A percentile compares a stretch with the other conserved stretches of the same genome.
Conservation (phyloP, 1,140 invertebrate genomes). For the Drosophila funebris region DNA sequence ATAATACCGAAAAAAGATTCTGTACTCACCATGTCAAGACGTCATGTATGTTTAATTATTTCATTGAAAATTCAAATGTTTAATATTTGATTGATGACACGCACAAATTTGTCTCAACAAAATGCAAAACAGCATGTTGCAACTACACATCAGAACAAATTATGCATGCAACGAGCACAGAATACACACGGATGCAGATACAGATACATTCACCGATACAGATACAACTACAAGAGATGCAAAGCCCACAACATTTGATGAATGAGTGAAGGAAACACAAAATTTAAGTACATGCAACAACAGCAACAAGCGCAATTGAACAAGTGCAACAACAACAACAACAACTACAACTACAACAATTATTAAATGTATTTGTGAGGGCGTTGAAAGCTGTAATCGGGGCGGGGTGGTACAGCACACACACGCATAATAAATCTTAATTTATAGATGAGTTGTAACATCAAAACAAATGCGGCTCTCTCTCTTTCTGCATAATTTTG, state of each 20-base stretch:
- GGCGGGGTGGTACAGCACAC: neutral
- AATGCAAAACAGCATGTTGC: slow-evolving; percentile 60
- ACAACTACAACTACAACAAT: slow-evolving; percentile 22
- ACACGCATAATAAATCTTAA: slow-evolving; percentile 68
- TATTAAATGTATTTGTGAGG: slow-evolving; percentile 10
- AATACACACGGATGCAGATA: slow-evolving; percentile 1
- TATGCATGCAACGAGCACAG: slow-evolving; percentile 12
- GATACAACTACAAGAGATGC: slow-evolving; percentile 3
- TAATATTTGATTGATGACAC: slow-evolving; percentile 76
- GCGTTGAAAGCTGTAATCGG: slow-evolving; percentile 11
- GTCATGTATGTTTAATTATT: slow-evolving; percentile 64
- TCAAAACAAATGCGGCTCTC: slow-evolving; percentile 56
- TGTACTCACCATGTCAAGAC: slow-evolving; percentile 43
- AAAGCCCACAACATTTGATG: slow-evolving; percentile 44
- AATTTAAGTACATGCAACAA: slow-evolving; percentile 43
- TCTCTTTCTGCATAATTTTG: slow-evolving; percentile 33
- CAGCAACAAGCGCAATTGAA: slow-evolving; percentile 56
- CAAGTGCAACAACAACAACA: slow-evolving; percentile 47
- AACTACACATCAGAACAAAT: slow-evolving; percentile 21
- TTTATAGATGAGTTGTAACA: slow-evolving; percentile 58
- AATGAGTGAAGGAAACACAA: slow-evolving; percentile 45
- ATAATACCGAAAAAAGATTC: slow-evolving; percentile 7
- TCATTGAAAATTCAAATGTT: slow-evolving; percentile 56
- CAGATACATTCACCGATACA: slow-evolving; percentile 6
- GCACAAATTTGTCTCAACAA: slow-evolving; percentile 70